Base-by-base conservation (phyloP, 2,888 invertebrate genomes). In the Eurytoma californica region DNA sequence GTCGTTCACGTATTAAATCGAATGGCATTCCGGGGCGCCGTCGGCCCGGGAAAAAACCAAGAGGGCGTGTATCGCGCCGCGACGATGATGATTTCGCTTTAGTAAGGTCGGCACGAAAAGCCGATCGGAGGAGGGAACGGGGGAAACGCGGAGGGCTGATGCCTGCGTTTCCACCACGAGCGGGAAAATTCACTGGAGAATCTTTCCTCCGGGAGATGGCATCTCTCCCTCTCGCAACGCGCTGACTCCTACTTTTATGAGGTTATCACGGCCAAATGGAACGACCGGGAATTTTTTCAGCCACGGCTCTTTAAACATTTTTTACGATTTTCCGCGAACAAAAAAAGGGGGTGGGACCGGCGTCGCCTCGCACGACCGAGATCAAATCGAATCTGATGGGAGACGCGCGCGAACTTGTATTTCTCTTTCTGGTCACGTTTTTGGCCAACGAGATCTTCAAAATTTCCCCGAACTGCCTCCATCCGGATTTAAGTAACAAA, bases 21-120 rank as follows among this genome's bases (percentile, higher is more conserved):
- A 72, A 72, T 72, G 63, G 72, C 63, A 63, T 63, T 63, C 63
- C 72, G 28, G 53, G n/a, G 61, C 60, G 14, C 18, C 68, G 18
- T 28, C 18, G 55, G 3, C 12, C 7, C 4, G 39, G 20, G 16
- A 57, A 14, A 14, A 70, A 70, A 58, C 47, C 14, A 70, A 70
- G 58, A 16, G 16, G 58, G 47, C 69, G 57, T 58, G 49, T 30
- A 9, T 58, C 13, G 16, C 20, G 24, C 14, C 49, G 49, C 24
- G 20, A 18, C 18, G 55, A 18, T n/a, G 18, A 18, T 13, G 2
- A 20, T 12, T 18, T 18, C 51, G n/a, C 53, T 63, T 72, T 63
- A 53, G 72, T 63, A 72, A 53, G 72, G 61, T 39, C 39, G 20
- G 72, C 63, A 65, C 63, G 72, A 55, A 72, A 65, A 72, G 20